A percentile compares a stretch with the other conserved stretches of the same genome.
phyloP scores from a whole-genome alignment of 1,140 invertebrate genomes.

The Drosophila prosaltans region DNA sequence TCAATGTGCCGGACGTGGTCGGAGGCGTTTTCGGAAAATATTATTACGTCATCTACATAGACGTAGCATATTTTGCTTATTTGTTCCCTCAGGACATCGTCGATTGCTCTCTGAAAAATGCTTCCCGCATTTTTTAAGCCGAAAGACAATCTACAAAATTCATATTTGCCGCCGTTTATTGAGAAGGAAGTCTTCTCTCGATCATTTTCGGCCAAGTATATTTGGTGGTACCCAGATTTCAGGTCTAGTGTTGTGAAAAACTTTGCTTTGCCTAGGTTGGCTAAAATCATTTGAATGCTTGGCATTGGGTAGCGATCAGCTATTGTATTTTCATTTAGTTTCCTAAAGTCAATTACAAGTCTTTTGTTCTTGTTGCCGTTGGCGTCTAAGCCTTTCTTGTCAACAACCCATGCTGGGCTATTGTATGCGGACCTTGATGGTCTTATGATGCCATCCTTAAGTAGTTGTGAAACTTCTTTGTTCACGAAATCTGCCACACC shows the following conservation, averaged over 20 bases:
- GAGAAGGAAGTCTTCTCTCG: no score
- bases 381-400: not conserved
- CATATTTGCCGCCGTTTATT: not conserved
- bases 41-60: slow-evolving; percentile 15
- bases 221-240: slow-evolving; percentile 2
- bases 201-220: slow-evolving; percentile 2
- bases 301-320: slow-evolving; percentile 16
- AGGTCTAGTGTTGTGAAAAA: not conserved
- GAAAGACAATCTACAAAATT: not conserved
- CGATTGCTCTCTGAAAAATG: not conserved
- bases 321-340: slow-evolving; percentile 15
- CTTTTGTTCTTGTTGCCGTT: not conserved
- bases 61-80: no score
- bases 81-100: slow-evolving; percentile 7
- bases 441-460: no score
- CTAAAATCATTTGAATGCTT: slow-evolving; percentile 16
- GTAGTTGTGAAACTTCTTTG: no score
- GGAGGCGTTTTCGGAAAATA: not conserved
- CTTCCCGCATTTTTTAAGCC: no score
- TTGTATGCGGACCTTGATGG: not conserved
- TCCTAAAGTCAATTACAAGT: not conserved
- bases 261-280: slow-evolving; percentile 17
- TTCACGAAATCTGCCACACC: no score
- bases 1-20: not conserved
- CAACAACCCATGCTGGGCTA: not conserved